These are phyloP conservation scores for Amniataba percoides DNA, from an alignment of 2,797 vertebrate genomes.

Conservation along the genomic window DNA sequence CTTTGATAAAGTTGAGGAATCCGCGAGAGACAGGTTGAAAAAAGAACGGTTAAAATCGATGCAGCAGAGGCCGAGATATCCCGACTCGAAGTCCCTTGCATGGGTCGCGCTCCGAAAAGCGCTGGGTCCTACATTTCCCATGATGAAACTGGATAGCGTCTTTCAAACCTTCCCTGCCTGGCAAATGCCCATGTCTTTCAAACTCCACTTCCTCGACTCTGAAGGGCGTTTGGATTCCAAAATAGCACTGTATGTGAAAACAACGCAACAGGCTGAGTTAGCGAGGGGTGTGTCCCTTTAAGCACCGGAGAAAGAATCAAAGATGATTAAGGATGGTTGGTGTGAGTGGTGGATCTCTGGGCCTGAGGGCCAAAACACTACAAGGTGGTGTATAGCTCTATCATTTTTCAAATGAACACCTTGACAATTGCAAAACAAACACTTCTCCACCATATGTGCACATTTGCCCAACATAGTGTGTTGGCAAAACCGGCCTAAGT, in stretches of 20 bases:
- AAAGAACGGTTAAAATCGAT: conserved; percentile 37
- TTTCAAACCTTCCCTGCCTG: neutral
- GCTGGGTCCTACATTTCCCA: conserved; percentile 27
- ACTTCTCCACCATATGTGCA: neutral
- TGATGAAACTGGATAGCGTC: conserved; percentile 22
- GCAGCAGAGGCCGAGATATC: conserved; percentile 31
- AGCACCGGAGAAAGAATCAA: neutral
- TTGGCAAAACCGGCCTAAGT: neutral
- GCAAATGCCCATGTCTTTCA: neutral
- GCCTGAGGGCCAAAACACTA: neutral
- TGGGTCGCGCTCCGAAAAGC: neutral
- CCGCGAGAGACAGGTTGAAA: neutral
- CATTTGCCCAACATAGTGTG: neutral
- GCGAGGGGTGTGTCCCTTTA: neutral
- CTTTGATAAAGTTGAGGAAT: conserved; percentile 41
- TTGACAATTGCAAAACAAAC: neutral
- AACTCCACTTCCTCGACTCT: neutral
- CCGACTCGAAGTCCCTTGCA: neutral
- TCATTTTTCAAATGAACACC: conserved; percentile 10
- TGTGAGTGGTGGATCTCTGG: neutral
- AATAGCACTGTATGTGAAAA: conserved; percentile 12
- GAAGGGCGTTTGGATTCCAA: conserved; percentile 12
- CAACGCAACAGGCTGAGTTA: neutral
- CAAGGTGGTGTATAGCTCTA: neutral
- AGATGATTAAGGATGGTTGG: neutral